Percentiles rank a stretch among this genome's conserved stretches.
These are phyloP conservation scores for Alces alces DNA, from an alignment of 2,113 vertebrate species.

Conservation along the genomic window DNA sequence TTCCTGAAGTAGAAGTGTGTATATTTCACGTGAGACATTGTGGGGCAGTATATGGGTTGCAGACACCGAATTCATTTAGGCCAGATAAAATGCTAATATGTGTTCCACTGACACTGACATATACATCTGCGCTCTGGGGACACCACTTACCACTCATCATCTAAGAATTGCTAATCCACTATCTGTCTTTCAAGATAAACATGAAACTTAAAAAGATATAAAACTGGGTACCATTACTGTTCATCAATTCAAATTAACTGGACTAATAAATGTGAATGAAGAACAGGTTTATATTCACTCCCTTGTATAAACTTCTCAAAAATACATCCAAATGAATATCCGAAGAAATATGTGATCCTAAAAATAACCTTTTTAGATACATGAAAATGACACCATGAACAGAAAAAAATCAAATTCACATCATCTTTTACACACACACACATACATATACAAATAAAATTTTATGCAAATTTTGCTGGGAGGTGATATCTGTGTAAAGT, in stretches of 20 bases:
- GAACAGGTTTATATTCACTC: background rate
- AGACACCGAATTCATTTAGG: background rate
- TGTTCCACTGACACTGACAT: background rate
- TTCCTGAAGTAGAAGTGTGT: background rate
- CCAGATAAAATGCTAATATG: background rate
- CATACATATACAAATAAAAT: background rate
- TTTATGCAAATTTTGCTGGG: background rate
- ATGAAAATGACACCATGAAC: conserved; percentile 11
- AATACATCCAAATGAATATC: background rate
- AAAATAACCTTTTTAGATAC: conserved; percentile 1
- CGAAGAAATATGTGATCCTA: background rate
- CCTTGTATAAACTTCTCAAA: background rate
- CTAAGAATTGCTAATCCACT: background rate
- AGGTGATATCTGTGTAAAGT: background rate
- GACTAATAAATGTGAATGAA: background rate
- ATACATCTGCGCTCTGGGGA: background rate
- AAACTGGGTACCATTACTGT: background rate
- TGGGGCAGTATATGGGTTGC: background rate
- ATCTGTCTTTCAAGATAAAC: background rate
- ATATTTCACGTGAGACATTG: background rate
- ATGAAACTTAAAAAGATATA: background rate
- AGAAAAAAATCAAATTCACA: background rate
- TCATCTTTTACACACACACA: background rate
- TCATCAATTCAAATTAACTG: background rate
- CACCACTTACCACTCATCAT: background rate